Conservation (phyloP, 1,140 invertebrate genomes). For the Papilio machaon region DNA sequence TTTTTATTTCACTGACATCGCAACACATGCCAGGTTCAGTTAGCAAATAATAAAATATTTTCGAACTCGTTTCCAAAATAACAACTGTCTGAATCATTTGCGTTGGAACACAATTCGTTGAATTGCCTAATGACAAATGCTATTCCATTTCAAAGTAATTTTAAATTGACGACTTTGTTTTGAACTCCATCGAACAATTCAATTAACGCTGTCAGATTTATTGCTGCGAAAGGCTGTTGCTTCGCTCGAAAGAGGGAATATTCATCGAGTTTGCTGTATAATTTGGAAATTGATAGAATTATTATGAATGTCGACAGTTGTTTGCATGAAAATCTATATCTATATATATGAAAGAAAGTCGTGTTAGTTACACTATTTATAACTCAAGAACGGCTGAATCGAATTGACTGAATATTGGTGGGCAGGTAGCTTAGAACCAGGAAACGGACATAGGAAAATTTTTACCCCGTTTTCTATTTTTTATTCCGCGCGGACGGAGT, state of each 20-base stretch:
- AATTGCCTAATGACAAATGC: slow-evolving; percentile 29
- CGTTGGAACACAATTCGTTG: slow-evolving; percentile 11
- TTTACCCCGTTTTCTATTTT: too few species aligned
- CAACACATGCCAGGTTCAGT: neutral
- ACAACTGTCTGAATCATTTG: slow-evolving; percentile 7
- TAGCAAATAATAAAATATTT: neutral
- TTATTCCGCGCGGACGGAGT: too few species aligned
- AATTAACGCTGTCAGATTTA: slow-evolving; percentile 34
- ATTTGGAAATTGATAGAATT: slow-evolving; percentile 30
- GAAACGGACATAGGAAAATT: too few species aligned
- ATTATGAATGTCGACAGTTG: slow-evolving; percentile 7
- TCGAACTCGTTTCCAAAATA: neutral
- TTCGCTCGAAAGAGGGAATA: slow-evolving; percentile 3
- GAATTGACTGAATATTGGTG: too few species aligned
- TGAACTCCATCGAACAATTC: slow-evolving; percentile 34
- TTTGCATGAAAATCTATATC: neutral
- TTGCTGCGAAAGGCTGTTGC: slow-evolving; percentile 19
- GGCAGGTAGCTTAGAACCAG: too few species aligned
- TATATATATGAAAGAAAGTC: slow-evolving; percentile 16
- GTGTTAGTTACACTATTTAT: slow-evolving; percentile 35
- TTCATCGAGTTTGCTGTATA: slow-evolving; percentile 28
- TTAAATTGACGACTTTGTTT: slow-evolving; percentile 37
- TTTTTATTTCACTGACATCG: neutral
- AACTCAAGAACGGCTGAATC: slow-evolving; percentile 20
- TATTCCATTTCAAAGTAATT: slow-evolving; percentile 26